Conservation (phyloP, 2,888 invertebrate genomes). For the Creontiades dilutus region DNA sequence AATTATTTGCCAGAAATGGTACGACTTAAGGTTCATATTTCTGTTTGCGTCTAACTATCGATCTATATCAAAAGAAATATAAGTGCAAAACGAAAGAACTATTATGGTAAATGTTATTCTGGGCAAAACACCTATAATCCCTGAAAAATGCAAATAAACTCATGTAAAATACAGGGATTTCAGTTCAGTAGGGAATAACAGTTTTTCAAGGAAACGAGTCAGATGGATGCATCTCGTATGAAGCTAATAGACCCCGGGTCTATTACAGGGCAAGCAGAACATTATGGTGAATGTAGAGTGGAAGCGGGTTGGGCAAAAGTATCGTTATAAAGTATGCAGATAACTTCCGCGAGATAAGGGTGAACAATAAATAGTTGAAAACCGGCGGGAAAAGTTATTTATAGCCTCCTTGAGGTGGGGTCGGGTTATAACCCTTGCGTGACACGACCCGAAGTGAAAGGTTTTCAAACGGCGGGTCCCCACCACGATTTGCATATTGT, state of each 20-base stretch:
- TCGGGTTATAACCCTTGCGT: constrained; percentile 5
- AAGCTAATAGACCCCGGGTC: neutral
- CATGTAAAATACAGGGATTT: no score
- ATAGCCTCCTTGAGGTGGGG: constrained; percentile 39
- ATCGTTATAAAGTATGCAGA: constrained; percentile 53
- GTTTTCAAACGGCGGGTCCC: constrained; percentile 17
- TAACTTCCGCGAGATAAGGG: constrained; percentile 30
- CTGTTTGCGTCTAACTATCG: no score
- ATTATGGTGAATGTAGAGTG: neutral
- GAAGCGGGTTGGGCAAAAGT: neutral
- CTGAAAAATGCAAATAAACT: no score
- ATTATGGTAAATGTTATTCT: no score
- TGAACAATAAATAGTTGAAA: constrained; percentile 60
- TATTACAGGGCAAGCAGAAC: neutral
- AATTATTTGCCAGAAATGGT: no score
- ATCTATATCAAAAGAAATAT: no score
- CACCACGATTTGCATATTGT: constrained; percentile 34
- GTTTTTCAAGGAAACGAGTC: no score
- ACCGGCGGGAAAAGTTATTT: constrained; percentile 52
- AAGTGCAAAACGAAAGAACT: no score
- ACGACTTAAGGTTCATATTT: no score
- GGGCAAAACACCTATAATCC: no score
- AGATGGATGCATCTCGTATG: neutral
- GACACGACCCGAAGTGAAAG: neutral
- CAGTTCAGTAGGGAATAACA: no score